Conservation (phyloP, 2,888 invertebrate species). For the Coelopa pilipes region DNA sequence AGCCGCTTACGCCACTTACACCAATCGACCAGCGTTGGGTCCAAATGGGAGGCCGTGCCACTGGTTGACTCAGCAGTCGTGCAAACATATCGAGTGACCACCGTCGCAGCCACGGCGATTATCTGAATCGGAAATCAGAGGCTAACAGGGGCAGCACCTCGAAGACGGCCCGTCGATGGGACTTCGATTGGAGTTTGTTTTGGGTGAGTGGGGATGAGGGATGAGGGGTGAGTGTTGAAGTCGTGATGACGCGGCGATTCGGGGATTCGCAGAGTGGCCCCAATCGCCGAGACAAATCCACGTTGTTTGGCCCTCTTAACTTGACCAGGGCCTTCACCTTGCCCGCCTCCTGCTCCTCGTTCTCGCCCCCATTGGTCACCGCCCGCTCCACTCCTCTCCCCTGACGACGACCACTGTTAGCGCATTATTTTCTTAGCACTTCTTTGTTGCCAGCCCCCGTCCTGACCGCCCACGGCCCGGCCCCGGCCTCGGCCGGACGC, state of each 20-base stretch:
- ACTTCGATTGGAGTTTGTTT: no score
- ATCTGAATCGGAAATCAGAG: no score
- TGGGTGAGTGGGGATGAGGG: no score
- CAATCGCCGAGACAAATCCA: not conserved
- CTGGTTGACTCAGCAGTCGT: slow-evolving; percentile 1
- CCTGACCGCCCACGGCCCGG: no score
- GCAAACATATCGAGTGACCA: not conserved
- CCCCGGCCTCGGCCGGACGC: slow-evolving; percentile 21
- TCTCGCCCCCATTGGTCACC: no score
- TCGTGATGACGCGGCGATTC: slow-evolving; percentile 2
- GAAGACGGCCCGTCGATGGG: no score
- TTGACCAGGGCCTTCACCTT: not conserved
- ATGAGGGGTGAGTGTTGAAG: not conserved
- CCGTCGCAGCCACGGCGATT: no score
- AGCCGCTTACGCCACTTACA: slow-evolving; percentile 7
- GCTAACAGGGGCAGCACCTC: no score
- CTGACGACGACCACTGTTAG: not conserved
- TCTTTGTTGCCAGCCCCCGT: not conserved
- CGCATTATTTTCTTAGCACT: slow-evolving; percentile 26
- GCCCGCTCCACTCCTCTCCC: not conserved
- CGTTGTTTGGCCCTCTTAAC: not conserved
- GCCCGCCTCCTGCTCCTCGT: not conserved
- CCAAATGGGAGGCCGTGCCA: not conserved
- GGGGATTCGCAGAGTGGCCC: not conserved
- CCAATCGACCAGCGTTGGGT: no score